A percentile compares a stretch with the other conserved stretches of the same genome.
phyloP scores from a whole-genome alignment of 2,888 invertebrate genomes.

The Arctia plantaginis region DNA sequence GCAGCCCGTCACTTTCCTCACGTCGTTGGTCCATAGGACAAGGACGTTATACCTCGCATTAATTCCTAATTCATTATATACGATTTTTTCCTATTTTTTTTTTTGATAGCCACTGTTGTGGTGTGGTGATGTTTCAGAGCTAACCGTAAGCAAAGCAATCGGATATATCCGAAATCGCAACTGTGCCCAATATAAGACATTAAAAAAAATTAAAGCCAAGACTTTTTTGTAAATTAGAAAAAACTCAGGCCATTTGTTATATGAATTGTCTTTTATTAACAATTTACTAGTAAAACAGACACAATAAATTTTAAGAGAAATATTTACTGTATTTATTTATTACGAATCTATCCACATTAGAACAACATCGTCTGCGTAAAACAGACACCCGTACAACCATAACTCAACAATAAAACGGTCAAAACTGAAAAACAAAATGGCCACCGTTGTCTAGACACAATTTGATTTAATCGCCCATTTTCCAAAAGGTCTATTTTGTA shows the following conservation, averaged over 20 bases:
- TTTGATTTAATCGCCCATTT: conserved; percentile 72
- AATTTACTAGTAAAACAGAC: not conserved
- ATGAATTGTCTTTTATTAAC: not conserved
- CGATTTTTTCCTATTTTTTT: too few species aligned
- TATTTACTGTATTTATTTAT: not conserved
- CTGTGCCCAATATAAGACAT: too few species aligned
- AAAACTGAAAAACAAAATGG: conserved; percentile 19
- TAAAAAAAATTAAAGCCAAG: not conserved
- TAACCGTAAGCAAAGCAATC: not conserved
- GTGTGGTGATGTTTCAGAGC: not conserved
- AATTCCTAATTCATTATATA: too few species aligned
- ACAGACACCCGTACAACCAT: not conserved
- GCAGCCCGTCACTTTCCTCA: too few species aligned
- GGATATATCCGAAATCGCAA: not conserved
- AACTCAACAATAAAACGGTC: conserved; percentile 16
- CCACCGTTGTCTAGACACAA: conserved; percentile 70
- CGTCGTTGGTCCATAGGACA: too few species aligned
- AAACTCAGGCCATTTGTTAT: not conserved
- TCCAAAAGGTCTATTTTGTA: conserved; percentile 65
- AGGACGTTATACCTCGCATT: too few species aligned
- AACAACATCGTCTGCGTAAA: not conserved
- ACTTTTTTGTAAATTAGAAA: not conserved
- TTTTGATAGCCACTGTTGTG: too few species aligned
- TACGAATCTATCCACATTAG: not conserved
- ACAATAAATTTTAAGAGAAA: not conserved